Evolutionary conservation across 1,140 invertebrate genomes (phyloP), one percentile per base, ranked within the genome.

Genomic region (Brachionus calyciflorus): DNA sequence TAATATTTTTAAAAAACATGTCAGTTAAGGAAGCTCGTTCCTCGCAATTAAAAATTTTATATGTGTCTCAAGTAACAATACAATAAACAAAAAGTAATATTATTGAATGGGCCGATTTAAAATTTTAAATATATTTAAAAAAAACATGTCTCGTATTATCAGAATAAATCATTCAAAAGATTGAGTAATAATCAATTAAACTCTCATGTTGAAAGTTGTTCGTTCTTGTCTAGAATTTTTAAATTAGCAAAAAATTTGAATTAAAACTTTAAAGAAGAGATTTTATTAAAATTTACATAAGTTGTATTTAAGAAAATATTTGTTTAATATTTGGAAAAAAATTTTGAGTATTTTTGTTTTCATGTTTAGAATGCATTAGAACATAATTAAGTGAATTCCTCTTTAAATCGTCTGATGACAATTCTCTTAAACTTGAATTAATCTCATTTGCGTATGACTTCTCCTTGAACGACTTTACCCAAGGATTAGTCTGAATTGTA

Each of bases 391-490:
- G 17, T n/a, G 55, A 37, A 37, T 37, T 37, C 2, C 37, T 60
- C 37, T 60, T 60, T 19, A 60, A 33, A 21, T 17, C 55, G 21
- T 60, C 55, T 33, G 37, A 37, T 37, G 55, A 60, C 19, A 60
- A 3, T 17, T 60, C 28, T 17, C 40, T 10, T 24, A 51, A 73
- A 33, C 19, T 51, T n/a, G 46, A 37, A 12, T 73, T 73, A n/a
- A 73, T 40, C 33, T 73, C 46, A 24, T 73, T 49, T 10, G 46
- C 69, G 12, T 51, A 26, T 24, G 69, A 33, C 51, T 73, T 73
- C 26, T 49, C 69, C 19, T 73, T 73, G 24, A 73, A 73, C n/a
- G 46, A 73, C 5, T 49, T 48, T 6, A 73, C 51, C 69, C 69
- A 73, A 12, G 69, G 46, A 49, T 55, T 73, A 24, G 28, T 49